These are phyloP conservation scores for Branchipolynoe longqiensis DNA, from an alignment of 2,888 invertebrate species.

Conservation along the genomic window DNA sequence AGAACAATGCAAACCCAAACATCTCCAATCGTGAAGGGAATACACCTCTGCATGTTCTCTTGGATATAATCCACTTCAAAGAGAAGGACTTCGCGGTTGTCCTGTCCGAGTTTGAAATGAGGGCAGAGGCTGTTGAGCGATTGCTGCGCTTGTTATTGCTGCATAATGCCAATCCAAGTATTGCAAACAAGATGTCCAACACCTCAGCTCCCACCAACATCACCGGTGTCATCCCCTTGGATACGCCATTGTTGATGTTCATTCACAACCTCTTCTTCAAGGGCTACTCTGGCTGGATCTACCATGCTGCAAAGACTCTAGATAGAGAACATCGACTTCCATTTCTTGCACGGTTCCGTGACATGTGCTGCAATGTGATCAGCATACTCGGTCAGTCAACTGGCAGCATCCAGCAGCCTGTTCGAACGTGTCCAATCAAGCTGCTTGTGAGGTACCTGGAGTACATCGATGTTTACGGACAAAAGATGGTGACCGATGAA, in stretches of 20 bases:
- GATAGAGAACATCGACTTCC: background rate
- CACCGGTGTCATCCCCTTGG: background rate
- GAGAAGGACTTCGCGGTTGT: background rate
- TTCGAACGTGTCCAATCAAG: background rate
- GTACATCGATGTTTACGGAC: background rate
- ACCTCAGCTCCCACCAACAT: too few relatives aligned
- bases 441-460: conserved; percentile 7
- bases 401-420: background rate
- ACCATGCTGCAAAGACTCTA: conserved; percentile 14
- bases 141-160: background rate
- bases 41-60: conserved; percentile 32
- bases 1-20: conserved; percentile 50
- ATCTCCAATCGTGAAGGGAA: conserved; percentile 36
- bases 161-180: background rate
- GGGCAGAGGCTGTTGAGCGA: background rate
- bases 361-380: background rate
- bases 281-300: conserved; percentile 32
- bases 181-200: background rate
- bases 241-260: conserved; percentile 10
- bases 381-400: background rate
- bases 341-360: background rate
- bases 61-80: conserved; percentile 2
- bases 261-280: conserved; percentile 4
- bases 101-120: background rate
- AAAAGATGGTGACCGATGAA: background rate